phyloP scores from a whole-genome alignment of 2,888 invertebrate species.

The Hypomecis punctinalis region DNA sequence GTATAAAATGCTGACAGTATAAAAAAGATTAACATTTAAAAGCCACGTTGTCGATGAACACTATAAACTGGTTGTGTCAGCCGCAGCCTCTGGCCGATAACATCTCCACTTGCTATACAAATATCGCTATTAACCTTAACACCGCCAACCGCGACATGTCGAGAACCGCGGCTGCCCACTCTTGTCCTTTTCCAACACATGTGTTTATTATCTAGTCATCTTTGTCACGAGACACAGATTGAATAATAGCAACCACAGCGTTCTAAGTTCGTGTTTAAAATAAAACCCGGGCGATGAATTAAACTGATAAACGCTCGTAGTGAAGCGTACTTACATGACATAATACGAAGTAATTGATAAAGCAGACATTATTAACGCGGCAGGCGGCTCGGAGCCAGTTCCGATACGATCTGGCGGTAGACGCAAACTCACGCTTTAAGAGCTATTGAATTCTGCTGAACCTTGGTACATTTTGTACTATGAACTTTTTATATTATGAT shows the following conservation, averaged over 20 bases:
- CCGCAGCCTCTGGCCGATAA: slow-evolving; percentile 64
- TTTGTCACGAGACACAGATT: slow-evolving; percentile 32
- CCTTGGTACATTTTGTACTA: neutral
- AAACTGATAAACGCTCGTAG: slow-evolving; percentile 62
- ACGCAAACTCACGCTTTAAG: slow-evolving; percentile 31
- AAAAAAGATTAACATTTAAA: slow-evolving; percentile 3
- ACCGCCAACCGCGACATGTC: slow-evolving; percentile 70
- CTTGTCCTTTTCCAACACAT: slow-evolving; percentile 44
- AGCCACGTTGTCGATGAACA: slow-evolving; percentile 52
- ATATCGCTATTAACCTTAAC: slow-evolving; percentile 80
- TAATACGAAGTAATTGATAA: slow-evolving; percentile 72
- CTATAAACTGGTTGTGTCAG: slow-evolving; percentile 63
- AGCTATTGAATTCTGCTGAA: slow-evolving; percentile 25
- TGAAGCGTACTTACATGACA: slow-evolving; percentile 59
- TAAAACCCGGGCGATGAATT: slow-evolving; percentile 66
- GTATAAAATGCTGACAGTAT: too few relatives aligned
- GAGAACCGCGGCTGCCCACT: slow-evolving; percentile 51
- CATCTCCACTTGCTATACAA: slow-evolving; percentile 73
- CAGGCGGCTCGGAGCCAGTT: slow-evolving; percentile 39
- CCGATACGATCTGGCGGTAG: slow-evolving; percentile 37
- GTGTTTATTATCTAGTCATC: slow-evolving; percentile 9
- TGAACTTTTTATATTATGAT: neutral
- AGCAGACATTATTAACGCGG: slow-evolving; percentile 53
- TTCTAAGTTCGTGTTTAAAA: slow-evolving; percentile 61
- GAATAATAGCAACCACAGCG: slow-evolving; percentile 10